Base-by-base conservation (phyloP, 2,888 invertebrate species). In the Eudemis profundana region DNA sequence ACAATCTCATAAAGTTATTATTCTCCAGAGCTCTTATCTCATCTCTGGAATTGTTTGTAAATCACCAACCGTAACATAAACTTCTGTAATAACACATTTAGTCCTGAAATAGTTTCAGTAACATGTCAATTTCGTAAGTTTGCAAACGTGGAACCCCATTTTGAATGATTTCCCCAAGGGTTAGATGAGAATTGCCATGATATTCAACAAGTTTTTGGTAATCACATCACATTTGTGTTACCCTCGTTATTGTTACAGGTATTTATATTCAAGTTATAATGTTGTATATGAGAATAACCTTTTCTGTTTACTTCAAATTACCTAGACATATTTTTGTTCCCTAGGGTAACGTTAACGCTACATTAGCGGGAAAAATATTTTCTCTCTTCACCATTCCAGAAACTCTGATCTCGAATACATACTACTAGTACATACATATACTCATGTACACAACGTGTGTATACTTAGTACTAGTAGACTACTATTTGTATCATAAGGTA, bases 91-190 rank as follows among this genome's bases (percentile, higher is more conserved):
- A 46, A 44, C 53, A 53, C 53, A 51, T 49, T 23, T 47, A 60
- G 46, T 51, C 53, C 46, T 17, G 36, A 56, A 42, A 46, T 33
- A 62, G 38, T 46, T 61, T 33, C 14, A 23, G 44, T 44, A 36
- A 57, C 42, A 51, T 60, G 53, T 65, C 65, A 65, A 65, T 65
- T 47, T 53, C 38, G 46, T 60, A 51, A 44, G 57, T 57, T 42
- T 27, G 29, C 29, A 10, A 40, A 53, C 14, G 54, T 54, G 14
- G 27, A 49, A 60, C 36, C 21, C 59, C 59, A 44, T 46, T 42
- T 44, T 51, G 33, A 44, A 36, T 65, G 53, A 65, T 65, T 60
- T 65, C 65, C 65, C 65, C 21, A 19, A 53, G 33, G 65, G 15
- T 3, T 1, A 4, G 14, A 62, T 29, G 38, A 40, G 44, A 53